Base-by-base conservation (phyloP, 2,113 vertebrate species). In the Elephas maximus region DNA sequence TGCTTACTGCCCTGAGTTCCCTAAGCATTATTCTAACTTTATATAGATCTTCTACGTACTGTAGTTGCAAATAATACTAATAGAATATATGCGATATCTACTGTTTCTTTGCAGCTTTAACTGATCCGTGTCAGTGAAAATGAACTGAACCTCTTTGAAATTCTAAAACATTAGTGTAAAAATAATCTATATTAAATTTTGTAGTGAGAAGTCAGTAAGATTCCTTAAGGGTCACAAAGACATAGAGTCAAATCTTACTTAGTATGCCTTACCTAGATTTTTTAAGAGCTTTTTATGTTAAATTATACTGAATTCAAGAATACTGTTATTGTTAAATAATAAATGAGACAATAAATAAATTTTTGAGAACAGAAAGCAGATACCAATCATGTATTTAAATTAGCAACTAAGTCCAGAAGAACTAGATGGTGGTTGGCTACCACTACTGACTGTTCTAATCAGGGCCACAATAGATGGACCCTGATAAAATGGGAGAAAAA, bases 111-210 rank as follows among this genome's bases (percentile, higher is more conserved):
- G 62, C 26, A 74, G 97, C 53, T 91, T 96, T 63, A 92, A 92
- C 9, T 96, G 53, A 73, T 44, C 3, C 5, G 20, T 80, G 14
- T 6, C 92, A 92, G 91, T 97, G 97, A 98, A 98, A 98, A 97
- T 96, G 98, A 98, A 98, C 45, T 96, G 93, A 63, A 97, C 60
- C 5, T 65, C 83, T 94, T 92, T 94, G 93, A 93, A 98, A 96
- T 86, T 98, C 82, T 97, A 96, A 98, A 97, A 95, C 65, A 95
- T 92, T 94, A 95, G 93, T 97, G 85, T 97, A 79, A 96, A 97
- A 96, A 96, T 79, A 98, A 95, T 93, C 96, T 95, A 63, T 18
- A 37, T 97, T 9, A 0, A 97, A 97, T 93, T 96, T 97, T 96
- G 73, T 24, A 65, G 92, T 74, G 85, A 97, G 96, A 97, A 94